Percentiles rank a stretch among this genome's conserved stretches.
These are phyloP conservation scores for Auanema sp. DNA, from an alignment of 2,888 invertebrate genomes.

Conservation along the genomic window DNA sequence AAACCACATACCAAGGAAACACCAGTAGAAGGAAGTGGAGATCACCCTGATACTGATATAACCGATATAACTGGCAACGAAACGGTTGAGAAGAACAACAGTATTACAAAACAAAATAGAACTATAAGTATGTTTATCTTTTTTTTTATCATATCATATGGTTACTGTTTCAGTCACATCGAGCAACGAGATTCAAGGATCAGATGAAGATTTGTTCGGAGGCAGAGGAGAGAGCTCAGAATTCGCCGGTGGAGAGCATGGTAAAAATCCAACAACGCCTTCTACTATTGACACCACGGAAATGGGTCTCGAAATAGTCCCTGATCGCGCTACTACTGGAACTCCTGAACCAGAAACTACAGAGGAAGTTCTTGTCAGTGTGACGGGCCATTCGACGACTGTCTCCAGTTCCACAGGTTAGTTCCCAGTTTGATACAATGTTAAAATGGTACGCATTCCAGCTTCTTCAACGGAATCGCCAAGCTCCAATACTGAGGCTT, in stretches of 20 bases:
- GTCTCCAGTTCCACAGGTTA: neutral
- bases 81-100: slow-evolving; percentile 2
- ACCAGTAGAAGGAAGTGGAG: neutral
- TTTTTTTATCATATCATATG: neutral
- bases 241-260: neutral
- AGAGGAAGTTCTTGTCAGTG: neutral
- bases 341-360: neutral
- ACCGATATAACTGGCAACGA: neutral
- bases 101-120: no score
- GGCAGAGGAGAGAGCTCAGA: neutral
- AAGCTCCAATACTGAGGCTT: neutral
- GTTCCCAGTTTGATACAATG: no score
- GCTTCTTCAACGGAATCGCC: no score
- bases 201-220: slow-evolving; percentile 6
- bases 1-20: neutral
- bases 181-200: slow-evolving; percentile 4
- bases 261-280: no score
- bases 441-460: no score
- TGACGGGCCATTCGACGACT: slow-evolving; percentile 14
- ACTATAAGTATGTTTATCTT: no score
- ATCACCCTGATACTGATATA: neutral
- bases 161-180: neutral
- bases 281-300: neutral
- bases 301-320: slow-evolving; percentile 4
- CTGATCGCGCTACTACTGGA: neutral